These are phyloP conservation scores for Forbesichthys agassizii DNA, from an alignment of 2,113 vertebrate species.

Conservation along the genomic window DNA sequence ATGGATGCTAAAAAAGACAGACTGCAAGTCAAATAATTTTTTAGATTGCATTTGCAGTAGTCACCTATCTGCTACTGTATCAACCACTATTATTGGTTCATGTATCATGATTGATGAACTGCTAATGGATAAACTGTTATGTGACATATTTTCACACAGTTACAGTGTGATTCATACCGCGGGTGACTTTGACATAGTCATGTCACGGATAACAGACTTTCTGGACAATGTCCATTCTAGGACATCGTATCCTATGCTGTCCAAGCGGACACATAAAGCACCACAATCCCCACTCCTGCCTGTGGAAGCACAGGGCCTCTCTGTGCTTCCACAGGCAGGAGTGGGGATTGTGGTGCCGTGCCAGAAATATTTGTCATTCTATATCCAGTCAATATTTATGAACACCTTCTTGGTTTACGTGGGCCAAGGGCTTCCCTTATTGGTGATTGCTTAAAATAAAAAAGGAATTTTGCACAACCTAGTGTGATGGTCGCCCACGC, in stretches of 20 bases:
- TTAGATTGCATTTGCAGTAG: conserved; percentile 6
- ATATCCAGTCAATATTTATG: conserved; percentile 64
- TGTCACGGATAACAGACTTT: neutral
- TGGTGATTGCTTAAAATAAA: conserved; percentile 54
- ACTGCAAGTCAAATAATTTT: neutral
- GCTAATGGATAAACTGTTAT: neutral
- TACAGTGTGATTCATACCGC: neutral
- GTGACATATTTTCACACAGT: neutral
- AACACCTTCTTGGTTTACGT: conserved; percentile 58
- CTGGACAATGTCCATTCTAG: too few species aligned
- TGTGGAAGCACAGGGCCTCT: neutral
- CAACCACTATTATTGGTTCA: neutral
- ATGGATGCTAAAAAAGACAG: conserved; percentile 37
- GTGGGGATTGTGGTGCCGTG: too few species aligned
- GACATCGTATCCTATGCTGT: neutral
- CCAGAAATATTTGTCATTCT: conserved; percentile 41
- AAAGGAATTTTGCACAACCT: conserved; percentile 49
- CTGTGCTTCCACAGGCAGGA: too few species aligned
- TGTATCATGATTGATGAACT: neutral
- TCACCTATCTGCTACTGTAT: conserved; percentile 6
- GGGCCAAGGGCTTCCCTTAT: conserved; percentile 53
- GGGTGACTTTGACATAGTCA: neutral
- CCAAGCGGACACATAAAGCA: neutral
- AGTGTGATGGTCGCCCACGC: conserved; percentile 49
- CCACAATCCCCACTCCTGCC: neutral